A percentile compares a stretch with the other conserved stretches of the same genome.
Evolutionary conservation across 2,888 invertebrate genomes (phyloP).

Genomic region (Luperina testacea): DNA sequence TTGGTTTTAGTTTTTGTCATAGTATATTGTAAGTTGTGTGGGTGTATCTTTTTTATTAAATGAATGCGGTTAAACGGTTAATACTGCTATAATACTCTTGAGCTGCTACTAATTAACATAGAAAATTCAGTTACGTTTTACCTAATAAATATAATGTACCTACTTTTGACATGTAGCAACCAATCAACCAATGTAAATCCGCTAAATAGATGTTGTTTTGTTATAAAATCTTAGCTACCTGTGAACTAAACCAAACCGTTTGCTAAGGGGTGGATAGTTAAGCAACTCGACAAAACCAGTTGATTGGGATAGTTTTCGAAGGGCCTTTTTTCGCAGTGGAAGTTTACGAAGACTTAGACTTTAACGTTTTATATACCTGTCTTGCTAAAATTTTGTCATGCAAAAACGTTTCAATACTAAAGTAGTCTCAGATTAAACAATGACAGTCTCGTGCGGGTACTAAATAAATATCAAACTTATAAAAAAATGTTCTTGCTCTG

Average conservation of each 20-base stretch:
- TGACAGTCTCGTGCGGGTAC: constrained; percentile 20
- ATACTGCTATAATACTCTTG: constrained; percentile 1
- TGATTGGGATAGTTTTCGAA: constrained; percentile 14
- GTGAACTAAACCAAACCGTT: constrained; percentile 6
- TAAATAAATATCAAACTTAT: constrained; percentile 29
- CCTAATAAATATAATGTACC: background rate
- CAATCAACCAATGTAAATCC: background rate
- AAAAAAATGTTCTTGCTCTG: constrained; percentile 9
- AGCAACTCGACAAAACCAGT: background rate
- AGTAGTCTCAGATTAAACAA: constrained; percentile 14
- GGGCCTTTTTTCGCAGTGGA: background rate
- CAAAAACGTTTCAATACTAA: constrained; percentile 19
- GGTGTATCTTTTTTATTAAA: constrained; percentile 30
- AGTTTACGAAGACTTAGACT: background rate
- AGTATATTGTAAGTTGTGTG: constrained; percentile 31
- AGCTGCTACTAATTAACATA: background rate
- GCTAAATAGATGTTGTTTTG: background rate
- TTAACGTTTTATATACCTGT: background rate
- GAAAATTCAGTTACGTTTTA: background rate
- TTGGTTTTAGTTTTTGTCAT: constrained; percentile 67
- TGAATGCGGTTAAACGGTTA: background rate
- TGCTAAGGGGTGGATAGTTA: background rate
- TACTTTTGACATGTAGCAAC: background rate
- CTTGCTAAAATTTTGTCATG: background rate
- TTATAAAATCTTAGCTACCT: constrained; percentile 1